Evolutionary conservation across 35 echinoderm and acorn worm species (phyloP), one percentile per base, ranked within the genome.

Genomic region (Apostichopus parvimensis): DNA sequence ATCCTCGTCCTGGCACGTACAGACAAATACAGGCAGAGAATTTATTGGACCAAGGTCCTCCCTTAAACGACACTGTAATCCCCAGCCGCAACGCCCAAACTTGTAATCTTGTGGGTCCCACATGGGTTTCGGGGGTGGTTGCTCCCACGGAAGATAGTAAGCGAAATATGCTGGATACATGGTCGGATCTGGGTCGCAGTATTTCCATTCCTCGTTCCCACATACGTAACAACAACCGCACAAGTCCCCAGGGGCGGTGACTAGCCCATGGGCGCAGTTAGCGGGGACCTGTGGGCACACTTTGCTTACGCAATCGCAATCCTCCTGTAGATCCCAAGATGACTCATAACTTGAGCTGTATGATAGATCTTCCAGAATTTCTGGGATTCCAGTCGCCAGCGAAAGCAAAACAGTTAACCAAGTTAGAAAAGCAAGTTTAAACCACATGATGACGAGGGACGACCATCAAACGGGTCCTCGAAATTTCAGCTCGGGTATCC

Each of bases 221-320:
- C 94, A 95, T 6, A 91, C 82, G 22, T 88, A 23, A 45, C 94
- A 95, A 80, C 94, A 95, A 25, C 80, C 90, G 90, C 94, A 95
- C 57, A 68, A 60, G 28, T 95, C 90, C 5, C 77, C 90, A 9
- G 94, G 91, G 55, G 91, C 94, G 11, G 83, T 61, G n/a, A 95
- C 94, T 54, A 95, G 57, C 6, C 94, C 94, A 53, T 95, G 94
- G 7, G 94, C 72, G 77, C 94, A 95, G 24, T 54, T 87, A 56
- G 89, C 73, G 72, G 86, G 86, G 56, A 90, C 24, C 1, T 15
- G 9, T 56, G 86, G 84, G 54, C 92, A 93, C 5, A 89, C 54
- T 9, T n/a, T 56, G 58, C 11, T 88, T 6, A 23, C 71, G 21
- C 92, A 93, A 57, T 88, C 87, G 22, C 92, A 93, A 4, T 81